A percentile compares a stretch with the other conserved stretches of the same genome.
Conservation (phyloP, 2,113 vertebrate genomes). For the Merops nubicus region DNA sequence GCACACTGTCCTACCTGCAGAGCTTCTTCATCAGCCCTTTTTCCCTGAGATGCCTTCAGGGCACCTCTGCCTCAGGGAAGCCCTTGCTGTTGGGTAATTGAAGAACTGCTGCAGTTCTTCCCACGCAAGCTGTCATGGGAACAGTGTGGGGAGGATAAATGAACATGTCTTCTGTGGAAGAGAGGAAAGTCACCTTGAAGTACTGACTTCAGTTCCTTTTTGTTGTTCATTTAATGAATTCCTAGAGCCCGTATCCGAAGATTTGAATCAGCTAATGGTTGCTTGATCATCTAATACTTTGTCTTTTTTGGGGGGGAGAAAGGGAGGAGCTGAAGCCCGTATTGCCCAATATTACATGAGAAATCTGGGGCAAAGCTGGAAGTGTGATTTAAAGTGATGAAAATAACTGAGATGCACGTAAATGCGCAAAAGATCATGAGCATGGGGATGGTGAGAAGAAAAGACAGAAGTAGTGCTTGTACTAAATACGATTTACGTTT, state of each 20-base stretch:
- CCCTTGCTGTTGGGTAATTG: neutral
- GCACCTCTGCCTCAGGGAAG: neutral
- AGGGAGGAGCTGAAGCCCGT: neutral
- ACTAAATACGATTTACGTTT: neutral
- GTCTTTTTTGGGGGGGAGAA: neutral
- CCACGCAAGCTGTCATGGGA: neutral
- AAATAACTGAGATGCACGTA: neutral
- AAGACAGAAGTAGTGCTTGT: neutral
- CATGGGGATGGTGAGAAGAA: neutral
- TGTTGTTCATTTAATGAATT: neutral
- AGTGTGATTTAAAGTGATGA: neutral
- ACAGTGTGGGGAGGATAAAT: neutral
- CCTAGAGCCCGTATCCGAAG: neutral
- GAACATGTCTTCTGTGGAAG: neutral
- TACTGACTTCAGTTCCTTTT: neutral
- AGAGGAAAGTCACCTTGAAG: neutral
- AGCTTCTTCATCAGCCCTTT: rapidly evolving
- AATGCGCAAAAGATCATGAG: neutral
- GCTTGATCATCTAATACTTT: neutral
- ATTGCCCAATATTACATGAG: neutral
- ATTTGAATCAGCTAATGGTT: neutral
- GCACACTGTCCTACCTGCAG: rapidly evolving
- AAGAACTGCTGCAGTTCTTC: neutral
- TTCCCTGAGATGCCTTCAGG: neutral
- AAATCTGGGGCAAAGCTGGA: neutral